Conservation (phyloP, 2,797 vertebrate species). For the Lates japonicus region DNA sequence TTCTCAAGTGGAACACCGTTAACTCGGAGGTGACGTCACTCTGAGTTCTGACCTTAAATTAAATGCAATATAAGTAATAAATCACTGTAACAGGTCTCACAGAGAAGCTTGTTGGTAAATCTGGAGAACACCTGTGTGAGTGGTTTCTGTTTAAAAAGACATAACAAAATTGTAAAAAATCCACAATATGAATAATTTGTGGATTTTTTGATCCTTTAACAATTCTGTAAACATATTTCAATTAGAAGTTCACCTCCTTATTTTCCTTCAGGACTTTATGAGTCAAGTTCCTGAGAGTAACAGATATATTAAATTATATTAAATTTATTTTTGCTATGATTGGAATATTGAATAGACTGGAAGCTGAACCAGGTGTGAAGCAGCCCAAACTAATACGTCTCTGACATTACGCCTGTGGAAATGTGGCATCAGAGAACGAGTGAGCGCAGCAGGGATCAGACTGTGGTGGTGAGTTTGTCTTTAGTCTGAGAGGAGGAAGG, state of each 20-base stretch:
- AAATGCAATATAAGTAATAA: no score
- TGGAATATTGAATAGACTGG: background rate
- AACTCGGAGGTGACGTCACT: no score
- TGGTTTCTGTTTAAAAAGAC: background rate
- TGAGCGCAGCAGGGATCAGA: background rate
- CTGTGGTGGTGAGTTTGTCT: background rate
- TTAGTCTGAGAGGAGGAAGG: slow-evolving; percentile 1
- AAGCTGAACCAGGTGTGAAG: slow-evolving; percentile 26
- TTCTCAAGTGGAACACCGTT: no score
- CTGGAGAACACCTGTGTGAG: background rate
- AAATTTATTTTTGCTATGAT: background rate
- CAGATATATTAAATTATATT: slow-evolving; percentile 13
- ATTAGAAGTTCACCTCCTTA: background rate
- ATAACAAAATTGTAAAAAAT: background rate
- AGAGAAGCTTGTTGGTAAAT: background rate
- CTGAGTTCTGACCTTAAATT: no score
- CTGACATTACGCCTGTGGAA: slow-evolving; percentile 11
- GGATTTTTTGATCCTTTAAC: background rate
- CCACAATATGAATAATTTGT: background rate
- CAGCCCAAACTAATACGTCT: background rate
- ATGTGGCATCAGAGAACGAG: slow-evolving; percentile 18
- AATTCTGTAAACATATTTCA: background rate
- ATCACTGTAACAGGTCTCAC: background rate
- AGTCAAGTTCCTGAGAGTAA: slow-evolving; percentile 1
- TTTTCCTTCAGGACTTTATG: background rate